Evolutionary conservation across 1,140 invertebrate species (phyloP).

Genomic region (Lamellibrachia luymesi): DNA sequence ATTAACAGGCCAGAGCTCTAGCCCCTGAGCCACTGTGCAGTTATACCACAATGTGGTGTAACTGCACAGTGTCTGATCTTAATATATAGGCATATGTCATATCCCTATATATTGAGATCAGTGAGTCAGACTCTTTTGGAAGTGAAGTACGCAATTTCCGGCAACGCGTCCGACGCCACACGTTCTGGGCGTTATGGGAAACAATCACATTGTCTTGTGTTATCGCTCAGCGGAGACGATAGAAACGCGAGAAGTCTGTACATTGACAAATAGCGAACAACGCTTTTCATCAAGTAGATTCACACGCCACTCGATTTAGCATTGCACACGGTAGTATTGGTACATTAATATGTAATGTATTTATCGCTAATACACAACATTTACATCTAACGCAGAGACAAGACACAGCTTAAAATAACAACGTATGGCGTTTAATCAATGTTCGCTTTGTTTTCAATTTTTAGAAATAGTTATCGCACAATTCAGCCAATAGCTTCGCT

Average conservation of each 20-base stretch:
- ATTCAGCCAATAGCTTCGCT: not conserved
- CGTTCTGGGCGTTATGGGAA: not conserved
- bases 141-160: not conserved
- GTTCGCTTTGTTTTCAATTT: not conserved
- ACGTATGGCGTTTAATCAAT: not conserved
- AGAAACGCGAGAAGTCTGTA: not conserved
- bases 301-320: not conserved
- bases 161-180: not conserved
- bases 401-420: not conserved
- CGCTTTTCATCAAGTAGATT: not conserved
- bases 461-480: not conserved
- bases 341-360: not conserved
- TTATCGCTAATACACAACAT: constrained; percentile 1
- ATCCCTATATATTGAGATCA: too few relatives aligned
- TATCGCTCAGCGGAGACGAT: not conserved
- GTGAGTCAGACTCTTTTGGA: not conserved
- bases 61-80: too few relatives aligned
- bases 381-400: not conserved
- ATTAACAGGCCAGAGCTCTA: too few relatives aligned
- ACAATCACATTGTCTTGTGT: not conserved
- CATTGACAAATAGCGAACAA: not conserved
- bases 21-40: too few relatives aligned
- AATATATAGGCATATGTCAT: too few relatives aligned
- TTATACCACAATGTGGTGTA: too few relatives aligned
- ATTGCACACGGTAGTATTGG: not conserved